Evolutionary conservation across 2,113 vertebrate species (phyloP).

Genomic region (Rhinichthys klamathensis): DNA sequence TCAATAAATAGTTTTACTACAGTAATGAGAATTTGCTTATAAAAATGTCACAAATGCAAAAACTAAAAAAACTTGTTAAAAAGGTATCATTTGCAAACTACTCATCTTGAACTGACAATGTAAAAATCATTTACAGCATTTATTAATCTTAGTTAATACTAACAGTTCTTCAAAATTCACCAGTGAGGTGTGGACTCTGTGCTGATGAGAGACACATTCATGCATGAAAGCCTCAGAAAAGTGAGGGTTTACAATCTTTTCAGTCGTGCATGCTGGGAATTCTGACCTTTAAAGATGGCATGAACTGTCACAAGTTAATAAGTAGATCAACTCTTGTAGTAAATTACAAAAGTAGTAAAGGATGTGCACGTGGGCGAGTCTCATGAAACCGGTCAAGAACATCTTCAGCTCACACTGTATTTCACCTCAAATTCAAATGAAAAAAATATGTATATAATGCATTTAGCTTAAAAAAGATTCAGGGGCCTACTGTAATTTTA

Average conservation of each 20-base stretch:
- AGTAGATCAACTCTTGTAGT: not conserved
- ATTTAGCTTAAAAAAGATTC: not conserved
- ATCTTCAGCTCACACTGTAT: not conserved
- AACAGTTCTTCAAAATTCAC: not conserved
- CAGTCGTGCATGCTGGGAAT: not conserved
- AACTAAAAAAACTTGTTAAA: not conserved
- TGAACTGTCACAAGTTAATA: not conserved
- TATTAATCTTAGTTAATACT: not conserved
- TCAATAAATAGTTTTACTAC: not conserved
- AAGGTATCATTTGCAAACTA: not conserved
- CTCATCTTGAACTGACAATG: not conserved
- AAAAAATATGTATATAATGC: not conserved
- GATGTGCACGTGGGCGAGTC: not conserved
- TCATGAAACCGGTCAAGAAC: not conserved
- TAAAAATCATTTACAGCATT: not conserved
- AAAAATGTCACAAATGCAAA: not conserved
- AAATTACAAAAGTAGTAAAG: not conserved
- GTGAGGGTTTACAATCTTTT: not conserved
- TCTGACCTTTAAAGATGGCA: slow-evolving; percentile 13
- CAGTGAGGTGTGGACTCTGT: not conserved
- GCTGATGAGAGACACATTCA: not conserved
- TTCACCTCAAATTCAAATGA: not conserved
- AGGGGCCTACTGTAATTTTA: not conserved
- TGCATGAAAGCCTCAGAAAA: not conserved
- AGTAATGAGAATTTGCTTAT: not conserved